A percentile compares a stretch with the other conserved stretches of the same genome.
Conservation (phyloP, 2,888 invertebrate genomes). For the Belgica antarctica region DNA sequence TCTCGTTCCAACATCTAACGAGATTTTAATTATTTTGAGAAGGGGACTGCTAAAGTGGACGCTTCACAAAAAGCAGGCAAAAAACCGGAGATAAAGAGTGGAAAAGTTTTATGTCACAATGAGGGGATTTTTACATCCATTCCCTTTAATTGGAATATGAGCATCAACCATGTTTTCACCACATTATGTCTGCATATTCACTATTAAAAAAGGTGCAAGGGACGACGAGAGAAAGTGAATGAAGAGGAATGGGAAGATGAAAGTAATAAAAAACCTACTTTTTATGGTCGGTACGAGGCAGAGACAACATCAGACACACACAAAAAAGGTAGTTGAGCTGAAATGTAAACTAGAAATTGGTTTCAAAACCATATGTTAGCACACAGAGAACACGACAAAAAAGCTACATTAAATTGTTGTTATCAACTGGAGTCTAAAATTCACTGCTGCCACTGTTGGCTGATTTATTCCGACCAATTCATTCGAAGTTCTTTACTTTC, state of each 20-base stretch:
- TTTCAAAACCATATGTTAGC: neutral
- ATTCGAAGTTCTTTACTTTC: too few relatives aligned
- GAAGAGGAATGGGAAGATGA: constrained; percentile 26
- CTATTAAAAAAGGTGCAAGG: constrained; percentile 35
- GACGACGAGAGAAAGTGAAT: neutral
- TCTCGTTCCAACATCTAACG: constrained; percentile 14
- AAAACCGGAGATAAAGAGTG: neutral
- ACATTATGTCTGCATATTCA: constrained; percentile 28
- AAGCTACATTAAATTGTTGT: too few relatives aligned
- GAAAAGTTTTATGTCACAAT: constrained; percentile 10
- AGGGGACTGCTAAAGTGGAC: constrained; percentile 9
- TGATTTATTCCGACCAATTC: too few relatives aligned
- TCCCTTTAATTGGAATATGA: constrained; percentile 40
- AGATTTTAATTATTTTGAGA: constrained; percentile 41
- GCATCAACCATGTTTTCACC: neutral
- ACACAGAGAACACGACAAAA: too few relatives aligned
- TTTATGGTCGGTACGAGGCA: constrained; percentile 5
- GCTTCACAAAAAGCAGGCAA: constrained; percentile 11
- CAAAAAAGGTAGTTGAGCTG: neutral
- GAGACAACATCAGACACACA: too few relatives aligned
- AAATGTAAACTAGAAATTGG: neutral
- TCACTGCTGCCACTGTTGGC: too few relatives aligned
- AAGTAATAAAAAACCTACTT: constrained; percentile 36
- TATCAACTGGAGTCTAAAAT: too few relatives aligned
- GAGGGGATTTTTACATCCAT: constrained; percentile 29